Evolutionary conservation across 1,140 invertebrate genomes (phyloP).

Genomic region (Bombus haemorrhoidalis): DNA sequence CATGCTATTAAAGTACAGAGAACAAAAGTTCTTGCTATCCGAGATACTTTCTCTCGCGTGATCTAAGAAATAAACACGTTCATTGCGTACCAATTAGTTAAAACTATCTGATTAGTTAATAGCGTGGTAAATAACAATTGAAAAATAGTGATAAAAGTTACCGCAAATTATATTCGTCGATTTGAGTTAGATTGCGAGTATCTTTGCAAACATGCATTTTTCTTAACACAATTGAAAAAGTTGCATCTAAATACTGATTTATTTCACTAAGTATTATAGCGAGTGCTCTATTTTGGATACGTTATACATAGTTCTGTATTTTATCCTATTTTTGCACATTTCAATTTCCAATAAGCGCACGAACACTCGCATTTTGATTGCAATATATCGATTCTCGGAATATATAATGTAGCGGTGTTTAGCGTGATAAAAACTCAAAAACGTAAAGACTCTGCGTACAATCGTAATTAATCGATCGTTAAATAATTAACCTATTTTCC

Average conservation of each 20-base stretch:
- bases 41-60: neutral
- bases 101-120: neutral
- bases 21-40: neutral
- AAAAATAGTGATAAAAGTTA: neutral
- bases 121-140: neutral
- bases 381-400: neutral
- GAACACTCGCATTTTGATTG: neutral
- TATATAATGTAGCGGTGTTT: neutral
- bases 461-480: neutral
- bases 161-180: neutral
- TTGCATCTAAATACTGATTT: neutral
- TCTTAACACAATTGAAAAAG: neutral
- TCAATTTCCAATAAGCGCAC: neutral
- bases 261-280: neutral
- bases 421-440: neutral
- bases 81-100: too few species aligned
- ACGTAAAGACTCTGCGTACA: too few species aligned
- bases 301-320: neutral
- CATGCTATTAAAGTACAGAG: too few species aligned
- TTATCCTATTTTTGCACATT: neutral
- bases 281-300: neutral
- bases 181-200: neutral
- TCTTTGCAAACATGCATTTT: neutral
- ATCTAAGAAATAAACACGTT: too few species aligned
- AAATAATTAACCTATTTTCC: neutral